Conservation (phyloP, 1,140 invertebrate genomes). For the Homalodisca vitripennis region DNA sequence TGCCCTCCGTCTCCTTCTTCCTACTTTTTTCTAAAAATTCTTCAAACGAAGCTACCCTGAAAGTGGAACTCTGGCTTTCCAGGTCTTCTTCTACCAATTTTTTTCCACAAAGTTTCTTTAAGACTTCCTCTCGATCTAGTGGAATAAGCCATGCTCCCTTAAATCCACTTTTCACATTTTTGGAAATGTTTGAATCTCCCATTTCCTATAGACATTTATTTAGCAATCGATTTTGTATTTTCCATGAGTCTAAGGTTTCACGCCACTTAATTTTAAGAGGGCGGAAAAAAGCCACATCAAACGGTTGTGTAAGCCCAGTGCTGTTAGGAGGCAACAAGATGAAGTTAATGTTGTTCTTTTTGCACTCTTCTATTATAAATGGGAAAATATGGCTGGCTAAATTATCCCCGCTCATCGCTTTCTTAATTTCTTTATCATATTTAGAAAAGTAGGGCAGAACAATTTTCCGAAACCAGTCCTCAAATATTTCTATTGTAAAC, state of each 20-base stretch:
- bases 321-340: slow-evolving; percentile 47
- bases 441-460: slow-evolving; percentile 32
- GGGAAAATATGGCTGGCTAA: slow-evolving; percentile 45
- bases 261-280: slow-evolving; percentile 46
- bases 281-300: slow-evolving; percentile 46
- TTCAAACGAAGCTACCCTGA: no score
- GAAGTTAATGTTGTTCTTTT: slow-evolving; percentile 43
- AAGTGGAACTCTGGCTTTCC: no score
- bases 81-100: no score
- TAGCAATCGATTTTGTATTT: slow-evolving; percentile 35
- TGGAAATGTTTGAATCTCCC: slow-evolving; percentile 32
- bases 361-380: slow-evolving; percentile 41
- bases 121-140: no score
- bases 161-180: no score
- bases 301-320: slow-evolving; percentile 48
- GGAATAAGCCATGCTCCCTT: no score
- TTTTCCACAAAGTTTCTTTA: no score
- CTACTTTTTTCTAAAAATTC: no score
- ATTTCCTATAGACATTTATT: slow-evolving; percentile 28
- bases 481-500: slow-evolving; percentile 45
- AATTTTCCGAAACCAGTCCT: slow-evolving; percentile 42
- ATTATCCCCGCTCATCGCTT: slow-evolving; percentile 50
- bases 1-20: no score
- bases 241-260: slow-evolving; percentile 45
- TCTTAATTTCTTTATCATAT: no score